Conservation (phyloP, 2,888 invertebrate species). For the Eilema sororculum region DNA sequence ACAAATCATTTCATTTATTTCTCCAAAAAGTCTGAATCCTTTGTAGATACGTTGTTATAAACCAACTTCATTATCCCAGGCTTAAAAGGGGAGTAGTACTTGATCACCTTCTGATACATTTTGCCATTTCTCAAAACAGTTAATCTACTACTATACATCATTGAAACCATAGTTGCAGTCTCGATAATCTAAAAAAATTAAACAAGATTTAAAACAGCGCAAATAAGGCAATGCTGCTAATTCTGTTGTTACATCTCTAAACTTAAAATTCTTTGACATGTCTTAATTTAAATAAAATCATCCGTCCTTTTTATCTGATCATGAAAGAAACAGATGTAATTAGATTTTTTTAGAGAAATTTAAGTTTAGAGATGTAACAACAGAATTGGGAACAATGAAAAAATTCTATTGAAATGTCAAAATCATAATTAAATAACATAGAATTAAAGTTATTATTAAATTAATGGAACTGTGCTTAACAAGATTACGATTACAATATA, state of each 20-base stretch:
- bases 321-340: no score
- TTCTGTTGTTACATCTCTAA: no score
- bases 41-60: not conserved
- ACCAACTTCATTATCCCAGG: not conserved
- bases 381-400: no score
- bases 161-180: not conserved
- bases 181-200: constrained; percentile 12
- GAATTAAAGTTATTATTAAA: no score
- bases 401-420: not conserved
- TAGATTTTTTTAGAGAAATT: no score
- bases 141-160: not conserved
- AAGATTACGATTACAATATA: no score
- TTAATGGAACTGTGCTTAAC: no score
- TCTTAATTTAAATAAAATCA: no score
- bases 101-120: constrained; percentile 9
- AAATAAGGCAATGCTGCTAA: no score
- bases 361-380: no score
- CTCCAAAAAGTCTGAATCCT: constrained; percentile 59
- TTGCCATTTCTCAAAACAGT: constrained; percentile 10
- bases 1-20: constrained; percentile 16
- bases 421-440: not conserved
- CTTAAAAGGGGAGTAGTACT: not conserved
- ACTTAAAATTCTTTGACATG: no score
- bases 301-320: no score
- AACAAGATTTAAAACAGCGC: not conserved